Base-by-base conservation (phyloP, 2,888 invertebrate genomes). In the Keiferia lycopersicella region DNA sequence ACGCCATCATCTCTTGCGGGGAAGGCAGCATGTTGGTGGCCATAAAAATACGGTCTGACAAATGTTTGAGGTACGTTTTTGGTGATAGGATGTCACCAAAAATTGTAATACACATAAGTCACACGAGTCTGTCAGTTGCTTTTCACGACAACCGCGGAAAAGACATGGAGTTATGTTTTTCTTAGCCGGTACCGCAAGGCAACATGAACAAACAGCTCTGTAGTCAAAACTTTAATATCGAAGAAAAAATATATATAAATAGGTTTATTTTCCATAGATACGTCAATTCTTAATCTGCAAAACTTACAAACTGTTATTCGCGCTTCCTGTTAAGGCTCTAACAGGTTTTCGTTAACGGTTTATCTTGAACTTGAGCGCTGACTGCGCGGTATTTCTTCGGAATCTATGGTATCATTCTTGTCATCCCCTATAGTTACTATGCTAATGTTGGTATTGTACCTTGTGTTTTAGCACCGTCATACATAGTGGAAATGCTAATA, bases 401-500 rank as follows among this genome's bases (percentile, higher is more conserved):
- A 66, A 67, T 63, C 62, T 61, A 63, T 58, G 65, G 65, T 65
- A 67, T 68, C 71, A 67, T 65, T 71, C 72, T 71, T 72, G 77
- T 74, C 75, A 75, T 74, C 72, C 68, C 66, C 64, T 66, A 56
- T 71, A 69, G 74, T 76, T 74, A 72, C 67, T 68, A 73, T 74
- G 74, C 68, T 71, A 70, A 73, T 70, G 26, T 26, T 66, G 72
- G 63, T 53, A 65, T 65, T 60, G 60, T n/a, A 56, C 60, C 22
- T n/a, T 65, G 64, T 64, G 66, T 68, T 68, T 71, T 68, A 66
- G 65, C 68, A 67, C 66, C 70, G 76, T 74, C 76, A 75, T 76
- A 77, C 73, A 66, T 56, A 69, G 69, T 72, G 71, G 69, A 69
- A 68, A 77, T 75, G 76, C 76, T 80, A 34, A 56, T 22, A 26